Evolutionary conservation across 2,113 vertebrate species (phyloP).

Genomic region (Dromiciops gliroides): DNA sequence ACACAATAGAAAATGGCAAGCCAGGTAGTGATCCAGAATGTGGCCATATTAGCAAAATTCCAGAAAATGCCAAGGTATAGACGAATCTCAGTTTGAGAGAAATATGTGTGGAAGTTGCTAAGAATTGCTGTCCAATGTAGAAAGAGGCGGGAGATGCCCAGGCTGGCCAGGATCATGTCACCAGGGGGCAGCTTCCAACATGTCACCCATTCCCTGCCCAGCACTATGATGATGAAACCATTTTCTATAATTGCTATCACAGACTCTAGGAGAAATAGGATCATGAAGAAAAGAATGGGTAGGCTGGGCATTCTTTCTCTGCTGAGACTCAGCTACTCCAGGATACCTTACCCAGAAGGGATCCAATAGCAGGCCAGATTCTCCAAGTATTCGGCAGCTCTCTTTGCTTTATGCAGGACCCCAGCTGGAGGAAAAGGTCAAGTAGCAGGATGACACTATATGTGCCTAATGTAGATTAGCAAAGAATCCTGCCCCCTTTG

Average conservation of each 20-base stretch:
- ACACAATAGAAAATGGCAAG: slow-evolving; percentile 61
- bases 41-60: slow-evolving; percentile 6
- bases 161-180: slow-evolving; percentile 31
- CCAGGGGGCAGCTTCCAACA: accelerated
- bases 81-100: too few relatives aligned
- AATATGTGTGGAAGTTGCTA: background rate
- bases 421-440: background rate
- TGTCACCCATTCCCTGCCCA: background rate
- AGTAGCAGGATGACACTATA: background rate
- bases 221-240: slow-evolving; percentile 31
- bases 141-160: slow-evolving; percentile 34
- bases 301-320: background rate
- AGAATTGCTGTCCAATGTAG: background rate
- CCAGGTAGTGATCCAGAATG: slow-evolving; percentile 50
- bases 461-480: background rate
- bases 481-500: background rate
- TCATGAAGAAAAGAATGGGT: background rate
- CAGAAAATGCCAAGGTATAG: background rate
- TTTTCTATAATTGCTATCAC: slow-evolving; percentile 49
- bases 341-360: background rate
- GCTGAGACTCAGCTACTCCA: background rate
- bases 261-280: slow-evolving; percentile 8
- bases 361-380: background rate
- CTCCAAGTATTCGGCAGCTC: background rate
- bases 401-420: slow-evolving; percentile 14